These are phyloP conservation scores for Tenthredo mesomela DNA, from an alignment of 2,888 invertebrate species.

Conservation along the genomic window DNA sequence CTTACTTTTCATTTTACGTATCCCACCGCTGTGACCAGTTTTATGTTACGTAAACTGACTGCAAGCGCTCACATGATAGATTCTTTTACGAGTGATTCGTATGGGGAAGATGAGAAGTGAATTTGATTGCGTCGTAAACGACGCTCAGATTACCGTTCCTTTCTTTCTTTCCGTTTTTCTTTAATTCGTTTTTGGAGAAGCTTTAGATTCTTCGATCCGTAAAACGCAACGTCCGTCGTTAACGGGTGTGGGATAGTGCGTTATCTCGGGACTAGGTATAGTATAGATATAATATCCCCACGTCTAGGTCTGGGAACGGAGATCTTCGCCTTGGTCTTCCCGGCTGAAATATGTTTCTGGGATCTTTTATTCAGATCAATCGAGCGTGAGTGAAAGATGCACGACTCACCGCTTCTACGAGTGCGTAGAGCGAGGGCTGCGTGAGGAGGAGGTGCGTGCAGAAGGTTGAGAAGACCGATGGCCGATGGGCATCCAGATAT, in stretches of 20 bases:
- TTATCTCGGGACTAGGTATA: conserved; percentile 18
- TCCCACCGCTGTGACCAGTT: conserved; percentile 28
- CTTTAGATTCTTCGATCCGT: conserved; percentile 6
- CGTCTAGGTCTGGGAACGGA: not conserved
- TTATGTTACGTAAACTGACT: conserved; percentile 14
- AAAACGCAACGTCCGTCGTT: not conserved
- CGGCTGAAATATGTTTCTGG: conserved; percentile 47
- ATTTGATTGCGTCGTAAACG: conserved; percentile 9
- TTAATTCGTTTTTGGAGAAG: not conserved
- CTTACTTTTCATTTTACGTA: not conserved
- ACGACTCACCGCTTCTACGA: conserved; percentile 35
- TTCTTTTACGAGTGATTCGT: not conserved
- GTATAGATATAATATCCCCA: not conserved
- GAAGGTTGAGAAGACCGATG: conserved; percentile 42
- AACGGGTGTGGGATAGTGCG: conserved; percentile 17
- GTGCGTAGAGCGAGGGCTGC: conserved; percentile 13
- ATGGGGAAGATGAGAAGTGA: not conserved
- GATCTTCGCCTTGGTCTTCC: not conserved
- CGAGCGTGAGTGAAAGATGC: conserved; percentile 54
- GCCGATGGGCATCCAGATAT: conserved; percentile 43
- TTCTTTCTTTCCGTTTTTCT: not conserved
- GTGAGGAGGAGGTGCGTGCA: conserved; percentile 20
- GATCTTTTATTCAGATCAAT: conserved; percentile 53
- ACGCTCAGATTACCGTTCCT: not conserved
- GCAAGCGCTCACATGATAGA: not conserved